Conservation (phyloP, 1,140 invertebrate species). For the Tenebrio molitor region DNA sequence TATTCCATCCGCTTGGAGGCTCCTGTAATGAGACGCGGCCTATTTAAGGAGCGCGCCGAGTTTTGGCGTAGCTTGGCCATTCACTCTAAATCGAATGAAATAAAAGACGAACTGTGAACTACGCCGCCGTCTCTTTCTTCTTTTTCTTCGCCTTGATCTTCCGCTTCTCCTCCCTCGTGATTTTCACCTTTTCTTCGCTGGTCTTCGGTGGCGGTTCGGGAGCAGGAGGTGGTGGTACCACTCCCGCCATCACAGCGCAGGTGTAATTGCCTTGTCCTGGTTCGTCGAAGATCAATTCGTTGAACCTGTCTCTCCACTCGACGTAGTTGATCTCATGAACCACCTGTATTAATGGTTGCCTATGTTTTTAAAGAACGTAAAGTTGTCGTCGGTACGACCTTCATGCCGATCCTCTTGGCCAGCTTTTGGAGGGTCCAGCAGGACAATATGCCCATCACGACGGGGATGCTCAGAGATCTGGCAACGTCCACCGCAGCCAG, state of each 20-base stretch:
- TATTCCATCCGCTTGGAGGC: conserved; percentile 64
- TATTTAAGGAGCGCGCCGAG: conserved; percentile 64
- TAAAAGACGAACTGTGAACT: conserved; percentile 55
- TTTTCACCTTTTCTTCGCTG: conserved; percentile 35
- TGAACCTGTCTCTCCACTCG: conserved; percentile 69
- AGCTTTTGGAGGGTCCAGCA: conserved; percentile 67
- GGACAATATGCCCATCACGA: conserved; percentile 71
- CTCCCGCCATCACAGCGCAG: conserved; percentile 71
- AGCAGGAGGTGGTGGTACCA: conserved; percentile 48
- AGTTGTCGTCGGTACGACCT: neutral
- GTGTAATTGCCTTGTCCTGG: conserved; percentile 73
- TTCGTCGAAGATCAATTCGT: conserved; percentile 70
- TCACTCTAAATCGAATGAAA: neutral
- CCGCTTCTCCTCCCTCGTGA: conserved; percentile 45
- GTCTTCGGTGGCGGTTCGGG: conserved; percentile 23
- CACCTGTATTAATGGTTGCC: conserved; percentile 51
- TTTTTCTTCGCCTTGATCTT: conserved; percentile 42
- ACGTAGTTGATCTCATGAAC: conserved; percentile 71
- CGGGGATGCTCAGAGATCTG: conserved; percentile 66
- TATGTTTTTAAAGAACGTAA: no score
- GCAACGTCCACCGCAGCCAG: conserved; percentile 67
- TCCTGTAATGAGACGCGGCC: conserved; percentile 65
- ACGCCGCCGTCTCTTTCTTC: conserved; percentile 3
- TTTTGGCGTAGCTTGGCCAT: conserved; percentile 67
- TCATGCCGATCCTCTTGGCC: neutral